These are phyloP conservation scores for Lordiphosa andalusiaca DNA, from an alignment of 2,888 invertebrate genomes.

Conservation along the genomic window DNA sequence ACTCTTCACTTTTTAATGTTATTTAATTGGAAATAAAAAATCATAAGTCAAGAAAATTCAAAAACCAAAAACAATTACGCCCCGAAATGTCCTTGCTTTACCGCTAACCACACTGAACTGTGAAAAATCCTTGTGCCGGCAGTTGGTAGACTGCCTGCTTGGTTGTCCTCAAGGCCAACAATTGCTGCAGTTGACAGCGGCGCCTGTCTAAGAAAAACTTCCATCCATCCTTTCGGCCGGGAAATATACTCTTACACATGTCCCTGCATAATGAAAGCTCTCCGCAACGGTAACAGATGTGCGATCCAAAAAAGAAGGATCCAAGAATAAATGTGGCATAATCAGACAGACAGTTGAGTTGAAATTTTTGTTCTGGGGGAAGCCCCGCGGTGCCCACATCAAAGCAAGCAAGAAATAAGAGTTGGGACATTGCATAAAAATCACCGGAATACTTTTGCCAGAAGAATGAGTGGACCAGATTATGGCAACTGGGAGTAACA, in stretches of 20 bases:
- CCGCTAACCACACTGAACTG: not conserved
- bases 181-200: constrained; percentile 24
- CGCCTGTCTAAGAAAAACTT: constrained; percentile 8
- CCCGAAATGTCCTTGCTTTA: not conserved
- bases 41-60: no score
- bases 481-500: not conserved
- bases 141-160: not conserved
- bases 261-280: constrained; percentile 20
- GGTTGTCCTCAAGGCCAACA: not conserved
- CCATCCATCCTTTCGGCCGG: not conserved
- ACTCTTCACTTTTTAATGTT: no score
- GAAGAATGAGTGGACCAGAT: not conserved
- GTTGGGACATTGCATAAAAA: constrained; percentile 30
- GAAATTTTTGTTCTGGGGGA: constrained; percentile 23
- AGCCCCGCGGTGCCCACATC: constrained; percentile 31
- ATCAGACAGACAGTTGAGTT: constrained; percentile 29
- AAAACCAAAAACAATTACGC: not conserved
- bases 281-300: constrained; percentile 19
- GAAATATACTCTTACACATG: constrained; percentile 25
- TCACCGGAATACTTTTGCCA: not conserved
- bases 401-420: constrained; percentile 11
- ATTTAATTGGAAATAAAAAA: no score
- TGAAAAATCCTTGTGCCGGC: not conserved
- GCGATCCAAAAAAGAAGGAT: constrained; percentile 15
- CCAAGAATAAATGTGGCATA: constrained; percentile 43